Conservation (phyloP, 2,113 vertebrate species). For the Gopherus evgoodei region DNA sequence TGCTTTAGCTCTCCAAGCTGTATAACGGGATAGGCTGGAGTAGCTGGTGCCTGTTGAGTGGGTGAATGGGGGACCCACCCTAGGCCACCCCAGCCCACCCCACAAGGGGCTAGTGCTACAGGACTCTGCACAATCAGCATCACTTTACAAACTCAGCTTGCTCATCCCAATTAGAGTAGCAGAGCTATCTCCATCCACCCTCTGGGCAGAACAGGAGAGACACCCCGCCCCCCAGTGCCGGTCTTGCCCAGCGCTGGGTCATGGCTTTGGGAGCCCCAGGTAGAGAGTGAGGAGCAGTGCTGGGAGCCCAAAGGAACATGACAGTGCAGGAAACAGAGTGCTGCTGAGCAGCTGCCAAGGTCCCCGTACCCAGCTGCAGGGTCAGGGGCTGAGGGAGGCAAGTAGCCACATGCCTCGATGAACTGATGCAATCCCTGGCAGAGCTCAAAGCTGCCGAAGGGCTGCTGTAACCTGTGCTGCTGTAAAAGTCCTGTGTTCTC, state of each 20-base stretch:
- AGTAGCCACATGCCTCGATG: rapidly evolving
- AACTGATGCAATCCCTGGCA: background rate
- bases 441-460: background rate
- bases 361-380: rapidly evolving
- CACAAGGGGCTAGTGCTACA: no score
- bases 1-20: background rate
- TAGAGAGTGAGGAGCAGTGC: rapidly evolving
- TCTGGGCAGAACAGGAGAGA: background rate
- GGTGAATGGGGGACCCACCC: no score
- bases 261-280: rapidly evolving
- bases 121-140: background rate
- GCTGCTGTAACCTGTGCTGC: background rate
- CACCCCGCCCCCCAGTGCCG: background rate
- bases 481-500: background rate
- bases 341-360: background rate
- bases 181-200: background rate
- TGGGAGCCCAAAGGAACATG: rapidly evolving
- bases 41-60: background rate
- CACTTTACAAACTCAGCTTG: background rate
- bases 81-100: no score
- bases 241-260: background rate
- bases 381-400: rapidly evolving
- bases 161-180: background rate
- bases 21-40: background rate
- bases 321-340: background rate